Evolutionary conservation across 2,888 invertebrate species (phyloP).

Genomic region (Thymelicus sylvestris): DNA sequence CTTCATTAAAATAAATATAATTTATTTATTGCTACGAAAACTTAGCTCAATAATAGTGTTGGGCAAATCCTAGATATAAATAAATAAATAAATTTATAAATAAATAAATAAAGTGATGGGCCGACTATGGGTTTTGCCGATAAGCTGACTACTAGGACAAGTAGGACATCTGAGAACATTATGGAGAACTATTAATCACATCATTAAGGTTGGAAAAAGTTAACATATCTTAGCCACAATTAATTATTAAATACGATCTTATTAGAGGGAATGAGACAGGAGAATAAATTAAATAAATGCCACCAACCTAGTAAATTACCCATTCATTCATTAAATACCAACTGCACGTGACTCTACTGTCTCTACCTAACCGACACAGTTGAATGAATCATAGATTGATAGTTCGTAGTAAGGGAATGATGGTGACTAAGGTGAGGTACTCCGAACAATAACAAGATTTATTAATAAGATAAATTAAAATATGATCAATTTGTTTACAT

Average conservation of each 20-base stretch:
- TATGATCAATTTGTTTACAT: not conserved
- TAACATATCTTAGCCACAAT: too few species aligned
- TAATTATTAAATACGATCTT: not conserved
- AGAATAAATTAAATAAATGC: not conserved
- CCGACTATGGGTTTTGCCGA: too few species aligned
- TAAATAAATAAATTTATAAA: too few species aligned
- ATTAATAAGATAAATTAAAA: not conserved
- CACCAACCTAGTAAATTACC: constrained; percentile 3
- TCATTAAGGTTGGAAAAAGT: too few species aligned
- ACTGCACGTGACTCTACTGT: constrained; percentile 13
- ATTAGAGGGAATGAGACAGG: not conserved
- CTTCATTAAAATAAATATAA: too few species aligned
- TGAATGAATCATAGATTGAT: constrained; percentile 4
- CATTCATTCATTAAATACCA: constrained; percentile 17
- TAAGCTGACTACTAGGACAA: too few species aligned
- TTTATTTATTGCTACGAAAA: too few species aligned
- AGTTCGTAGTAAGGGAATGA: not conserved
- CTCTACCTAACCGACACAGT: not conserved
- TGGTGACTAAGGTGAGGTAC: not conserved
- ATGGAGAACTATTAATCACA: not conserved
- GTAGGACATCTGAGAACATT: too few species aligned
- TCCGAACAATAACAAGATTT: not conserved
- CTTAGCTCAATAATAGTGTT: too few species aligned
- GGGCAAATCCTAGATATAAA: too few species aligned
- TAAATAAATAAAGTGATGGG: too few species aligned